Evolutionary conservation across 2,888 invertebrate genomes (phyloP).

Genomic region (Ernsta delagoae): DNA sequence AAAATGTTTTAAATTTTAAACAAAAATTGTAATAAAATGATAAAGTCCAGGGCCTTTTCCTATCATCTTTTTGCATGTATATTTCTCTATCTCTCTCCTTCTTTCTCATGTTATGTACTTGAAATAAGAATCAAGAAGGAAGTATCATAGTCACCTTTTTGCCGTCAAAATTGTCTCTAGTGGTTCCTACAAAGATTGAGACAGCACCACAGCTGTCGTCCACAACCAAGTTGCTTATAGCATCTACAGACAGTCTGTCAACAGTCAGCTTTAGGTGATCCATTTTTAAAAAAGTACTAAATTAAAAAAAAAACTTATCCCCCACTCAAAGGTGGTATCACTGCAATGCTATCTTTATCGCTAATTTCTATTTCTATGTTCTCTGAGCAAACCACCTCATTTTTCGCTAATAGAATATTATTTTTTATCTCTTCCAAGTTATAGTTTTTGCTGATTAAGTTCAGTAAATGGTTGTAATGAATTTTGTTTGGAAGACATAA

Average conservation of each 20-base stretch:
- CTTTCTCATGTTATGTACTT: no score
- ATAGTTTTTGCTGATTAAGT: slow-evolving; percentile 85
- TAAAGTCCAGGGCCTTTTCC: no score
- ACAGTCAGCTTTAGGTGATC: slow-evolving; percentile 88
- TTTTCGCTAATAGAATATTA: slow-evolving; percentile 91
- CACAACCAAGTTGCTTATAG: slow-evolving; percentile 87
- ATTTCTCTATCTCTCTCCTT: no score
- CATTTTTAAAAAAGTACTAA: slow-evolving; percentile 70
- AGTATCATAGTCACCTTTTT: slow-evolving; percentile 84
- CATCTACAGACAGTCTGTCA: slow-evolving; percentile 88
- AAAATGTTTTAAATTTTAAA: no score
- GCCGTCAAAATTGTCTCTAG: slow-evolving; percentile 92
- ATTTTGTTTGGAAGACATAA: slow-evolving; percentile 81
- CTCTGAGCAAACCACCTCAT: slow-evolving; percentile 90
- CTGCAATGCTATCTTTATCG: slow-evolving; percentile 92
- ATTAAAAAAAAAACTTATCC: slow-evolving; percentile 83
- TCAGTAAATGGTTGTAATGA: slow-evolving; percentile 85
- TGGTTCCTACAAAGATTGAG: slow-evolving; percentile 95
- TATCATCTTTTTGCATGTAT: no score
- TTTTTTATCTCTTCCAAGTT: slow-evolving; percentile 88
- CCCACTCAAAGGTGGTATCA: slow-evolving; percentile 97
- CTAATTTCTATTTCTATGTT: slow-evolving; percentile 83
- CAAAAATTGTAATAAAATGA: no score
- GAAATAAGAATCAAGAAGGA: no score
- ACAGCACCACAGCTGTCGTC: slow-evolving; percentile 93